phyloP scores from a whole-genome alignment of 2,797 vertebrate species.

The Falco naumanni region DNA sequence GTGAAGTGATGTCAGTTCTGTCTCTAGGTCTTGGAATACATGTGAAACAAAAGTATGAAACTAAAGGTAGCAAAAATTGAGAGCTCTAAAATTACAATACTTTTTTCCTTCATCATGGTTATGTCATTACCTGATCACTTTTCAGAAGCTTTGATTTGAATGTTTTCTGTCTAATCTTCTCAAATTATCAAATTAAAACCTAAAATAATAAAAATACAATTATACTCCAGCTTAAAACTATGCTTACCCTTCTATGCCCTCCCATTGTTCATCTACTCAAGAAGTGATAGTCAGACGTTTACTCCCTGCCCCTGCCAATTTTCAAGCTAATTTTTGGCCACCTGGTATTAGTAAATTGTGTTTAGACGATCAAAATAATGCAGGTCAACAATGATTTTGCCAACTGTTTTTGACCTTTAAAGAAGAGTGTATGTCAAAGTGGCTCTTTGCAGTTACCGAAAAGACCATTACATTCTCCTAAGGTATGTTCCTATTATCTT shows the following conservation, averaged over 20 bases:
- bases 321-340: background rate
- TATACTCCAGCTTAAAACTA: background rate
- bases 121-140: background rate
- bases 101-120: background rate
- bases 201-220: background rate
- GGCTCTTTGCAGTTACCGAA: background rate
- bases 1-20: background rate
- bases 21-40: background rate
- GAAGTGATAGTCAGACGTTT: background rate
- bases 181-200: background rate
- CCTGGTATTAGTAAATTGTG: background rate
- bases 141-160: background rate
- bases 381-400: background rate
- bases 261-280: background rate
- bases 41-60: background rate
- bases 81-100: background rate
- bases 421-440: background rate
- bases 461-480: background rate
- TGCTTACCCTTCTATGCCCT: background rate
- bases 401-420: background rate
- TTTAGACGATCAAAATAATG: background rate
- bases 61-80: background rate
- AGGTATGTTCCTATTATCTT: background rate
- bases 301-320: background rate
- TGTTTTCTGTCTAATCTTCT: background rate